Base-by-base conservation (phyloP, 2,113 vertebrate species). In the Dunckerocampus dactyliophorus region DNA sequence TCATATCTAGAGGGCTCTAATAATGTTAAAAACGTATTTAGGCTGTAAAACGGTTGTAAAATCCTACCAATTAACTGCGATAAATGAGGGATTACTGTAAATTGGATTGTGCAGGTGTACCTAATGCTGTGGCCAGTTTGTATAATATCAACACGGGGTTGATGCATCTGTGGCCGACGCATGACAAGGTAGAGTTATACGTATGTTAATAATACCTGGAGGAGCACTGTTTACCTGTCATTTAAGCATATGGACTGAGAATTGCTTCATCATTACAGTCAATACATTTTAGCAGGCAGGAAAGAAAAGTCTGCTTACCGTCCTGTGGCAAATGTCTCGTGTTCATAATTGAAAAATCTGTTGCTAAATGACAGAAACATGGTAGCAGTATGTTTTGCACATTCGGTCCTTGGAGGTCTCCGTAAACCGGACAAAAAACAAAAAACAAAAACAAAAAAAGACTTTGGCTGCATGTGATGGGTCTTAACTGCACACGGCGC, bases 221-320 rank as follows among this genome's bases (percentile, higher is more conserved):
- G 39, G 12, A 56, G 31, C 8, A 39, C 42, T 6, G 13, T 51
- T 51, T 51, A 24, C 21, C 48, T 22, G 2, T 54, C 1, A 47
- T 34, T 15, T 37, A 58, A 37, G 13, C 10, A 51, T 61, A 53
- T 17, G 31, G 24, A 42, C 13, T 45, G 43, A 19, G 47, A n/a
- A 55, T 14, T 21, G 48, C 20, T 22, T 55, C 60, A 15, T 55
- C 16, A 42, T 51, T 17, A 55, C 22, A 53, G 45, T 64, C 43
- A 54, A 53, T 28, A 59, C 19, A 63, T 54, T 66, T 52, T 7
- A 71, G 19, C 48, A 39, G 67, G 7, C 31, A 8, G 31, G 31
- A 34, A 5, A 34, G 4, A 34, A 5, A 34, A 1, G 31, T 34
- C 31, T 34, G 31, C 31, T 34, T 34, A 5, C 4, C 31, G 7